These are phyloP conservation scores for Cosmopolites sordidus DNA, from an alignment of 2,888 invertebrate species.

Conservation along the genomic window DNA sequence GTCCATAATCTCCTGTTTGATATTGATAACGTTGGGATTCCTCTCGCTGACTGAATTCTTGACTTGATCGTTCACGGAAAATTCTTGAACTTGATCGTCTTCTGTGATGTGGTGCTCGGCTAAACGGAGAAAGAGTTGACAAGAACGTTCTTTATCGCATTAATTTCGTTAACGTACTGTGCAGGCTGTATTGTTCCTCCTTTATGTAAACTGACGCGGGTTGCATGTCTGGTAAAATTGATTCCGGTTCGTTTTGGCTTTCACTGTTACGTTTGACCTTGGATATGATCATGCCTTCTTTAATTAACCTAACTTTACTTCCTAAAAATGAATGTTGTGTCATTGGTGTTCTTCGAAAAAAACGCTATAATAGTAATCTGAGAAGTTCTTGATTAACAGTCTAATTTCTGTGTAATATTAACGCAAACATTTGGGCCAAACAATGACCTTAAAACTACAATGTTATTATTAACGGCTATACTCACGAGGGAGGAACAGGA, in stretches of 20 bases:
- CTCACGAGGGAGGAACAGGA: too few relatives aligned
- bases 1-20: slow-evolving; percentile 47
- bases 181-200: slow-evolving; percentile 11
- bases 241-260: slow-evolving; percentile 35
- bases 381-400: too few relatives aligned
- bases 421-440: too few relatives aligned
- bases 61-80: neutral
- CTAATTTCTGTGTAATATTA: too few relatives aligned
- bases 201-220: slow-evolving; percentile 19
- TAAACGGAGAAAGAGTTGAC: too few relatives aligned
- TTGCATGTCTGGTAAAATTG: slow-evolving; percentile 23
- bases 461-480: too few relatives aligned
- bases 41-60: neutral
- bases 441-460: too few relatives aligned
- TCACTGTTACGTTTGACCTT: slow-evolving; percentile 40
- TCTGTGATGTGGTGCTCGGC: neutral
- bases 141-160: too few relatives aligned
- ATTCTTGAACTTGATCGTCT: slow-evolving; percentile 2
- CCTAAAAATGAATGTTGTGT: slow-evolving; percentile 8
- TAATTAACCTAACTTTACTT: slow-evolving; percentile 43
- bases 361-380: too few relatives aligned
- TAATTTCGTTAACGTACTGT: too few relatives aligned
- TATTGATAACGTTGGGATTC: slow-evolving; percentile 17
- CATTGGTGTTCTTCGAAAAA: too few relatives aligned
- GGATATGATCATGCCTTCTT: slow-evolving; percentile 47